These are phyloP conservation scores for Creontiades dilutus DNA, from an alignment of 2,888 invertebrate species.

Conservation along the genomic window DNA sequence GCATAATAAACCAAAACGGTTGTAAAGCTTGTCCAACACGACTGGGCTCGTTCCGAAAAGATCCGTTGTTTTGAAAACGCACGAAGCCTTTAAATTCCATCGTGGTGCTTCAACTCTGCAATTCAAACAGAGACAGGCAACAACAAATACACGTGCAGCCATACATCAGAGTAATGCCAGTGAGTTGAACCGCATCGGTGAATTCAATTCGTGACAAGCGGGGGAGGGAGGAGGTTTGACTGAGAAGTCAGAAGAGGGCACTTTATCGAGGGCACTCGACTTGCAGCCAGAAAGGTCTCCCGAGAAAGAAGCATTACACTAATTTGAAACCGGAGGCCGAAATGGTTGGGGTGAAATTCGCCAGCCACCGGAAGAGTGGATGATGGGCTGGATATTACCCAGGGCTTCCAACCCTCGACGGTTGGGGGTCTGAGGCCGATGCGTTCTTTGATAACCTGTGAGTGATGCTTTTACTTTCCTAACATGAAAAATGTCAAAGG, in stretches of 20 bases:
- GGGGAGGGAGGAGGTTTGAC: too few relatives aligned
- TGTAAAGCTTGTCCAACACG: too few relatives aligned
- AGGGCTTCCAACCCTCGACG: constrained; percentile 8
- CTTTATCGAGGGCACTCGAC: constrained; percentile 50
- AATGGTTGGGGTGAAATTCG: constrained; percentile 8
- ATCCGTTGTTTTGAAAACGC: too few relatives aligned
- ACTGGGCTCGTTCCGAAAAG: too few relatives aligned
- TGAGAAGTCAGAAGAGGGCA: constrained; percentile 24
- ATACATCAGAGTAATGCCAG: not conserved
- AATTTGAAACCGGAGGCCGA: constrained; percentile 37
- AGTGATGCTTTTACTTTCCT: too few relatives aligned
- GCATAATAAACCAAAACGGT: too few relatives aligned
- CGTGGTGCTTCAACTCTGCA: too few relatives aligned
- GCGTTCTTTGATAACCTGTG: not conserved
- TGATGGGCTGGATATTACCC: constrained; percentile 14
- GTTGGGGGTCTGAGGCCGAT: too few relatives aligned
- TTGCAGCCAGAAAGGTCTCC: not conserved
- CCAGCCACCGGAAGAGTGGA: constrained; percentile 17
- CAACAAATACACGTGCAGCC: too few relatives aligned
- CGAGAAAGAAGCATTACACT: constrained; percentile 30
- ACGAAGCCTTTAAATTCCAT: too few relatives aligned
- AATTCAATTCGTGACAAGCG: not conserved
- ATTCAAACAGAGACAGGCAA: too few relatives aligned
- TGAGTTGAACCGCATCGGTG: not conserved
- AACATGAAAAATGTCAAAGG: too few relatives aligned